These are phyloP conservation scores for Atta colombica DNA, from an alignment of 1,140 invertebrate species.

Conservation along the genomic window DNA sequence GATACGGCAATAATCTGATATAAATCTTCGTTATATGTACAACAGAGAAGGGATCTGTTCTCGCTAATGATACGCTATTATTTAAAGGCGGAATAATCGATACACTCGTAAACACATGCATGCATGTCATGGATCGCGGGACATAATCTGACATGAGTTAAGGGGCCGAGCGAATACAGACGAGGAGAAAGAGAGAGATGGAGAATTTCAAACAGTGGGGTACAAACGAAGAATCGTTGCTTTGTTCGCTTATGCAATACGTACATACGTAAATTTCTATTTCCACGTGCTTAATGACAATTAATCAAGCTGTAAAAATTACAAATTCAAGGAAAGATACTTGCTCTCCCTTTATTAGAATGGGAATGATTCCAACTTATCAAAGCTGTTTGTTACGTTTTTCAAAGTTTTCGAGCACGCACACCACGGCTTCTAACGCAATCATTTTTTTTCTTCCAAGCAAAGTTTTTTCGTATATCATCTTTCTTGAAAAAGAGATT, in stretches of 20 bases:
- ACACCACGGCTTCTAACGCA: slow-evolving; percentile 19
- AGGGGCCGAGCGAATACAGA: slow-evolving; percentile 43
- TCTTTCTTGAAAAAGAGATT: slow-evolving; percentile 8
- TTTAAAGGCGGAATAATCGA: slow-evolving; percentile 72
- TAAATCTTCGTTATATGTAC: slow-evolving; percentile 67
- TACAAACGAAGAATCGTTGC: slow-evolving; percentile 28
- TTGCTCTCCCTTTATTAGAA: not conserved
- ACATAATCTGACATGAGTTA: slow-evolving; percentile 64
- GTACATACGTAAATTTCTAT: slow-evolving; percentile 62
- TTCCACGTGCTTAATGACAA: slow-evolving; percentile 55
- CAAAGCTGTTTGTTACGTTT: slow-evolving; percentile 19
- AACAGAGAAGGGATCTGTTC: slow-evolving; percentile 59
- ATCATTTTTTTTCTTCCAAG: not conserved
- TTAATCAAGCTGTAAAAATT: slow-evolving; percentile 77
- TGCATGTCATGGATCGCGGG: slow-evolving; percentile 54
- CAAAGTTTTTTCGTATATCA: not conserved
- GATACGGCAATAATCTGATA: slow-evolving; percentile 56
- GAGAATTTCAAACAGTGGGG: not conserved
- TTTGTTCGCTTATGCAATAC: slow-evolving; percentile 53
- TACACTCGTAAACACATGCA: slow-evolving; percentile 74
- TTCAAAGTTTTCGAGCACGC: slow-evolving; percentile 32
- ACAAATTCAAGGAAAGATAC: slow-evolving; percentile 20
- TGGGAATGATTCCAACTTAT: slow-evolving; percentile 15
- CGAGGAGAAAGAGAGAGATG: slow-evolving; percentile 17
- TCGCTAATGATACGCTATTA: slow-evolving; percentile 65